Conservation (phyloP, 2,113 vertebrate species). For the Paratilapia polleni region DNA sequence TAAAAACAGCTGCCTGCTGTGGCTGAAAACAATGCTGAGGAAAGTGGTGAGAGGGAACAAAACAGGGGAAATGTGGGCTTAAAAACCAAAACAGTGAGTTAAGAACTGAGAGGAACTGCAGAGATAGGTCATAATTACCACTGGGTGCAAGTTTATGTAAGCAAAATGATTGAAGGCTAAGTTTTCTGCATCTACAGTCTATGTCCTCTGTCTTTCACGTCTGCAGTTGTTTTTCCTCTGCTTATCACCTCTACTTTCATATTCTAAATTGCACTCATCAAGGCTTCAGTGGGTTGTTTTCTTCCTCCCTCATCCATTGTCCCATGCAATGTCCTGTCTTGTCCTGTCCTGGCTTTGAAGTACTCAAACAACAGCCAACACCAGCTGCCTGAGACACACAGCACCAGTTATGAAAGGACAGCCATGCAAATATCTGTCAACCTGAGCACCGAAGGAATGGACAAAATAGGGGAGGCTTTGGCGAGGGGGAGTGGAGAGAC, state of each 20-base stretch:
- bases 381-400: slow-evolving; percentile 58
- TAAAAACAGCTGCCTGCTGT: slow-evolving; percentile 4
- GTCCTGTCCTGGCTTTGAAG: slow-evolving; percentile 58
- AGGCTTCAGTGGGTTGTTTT: slow-evolving; percentile 2
- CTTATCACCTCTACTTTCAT: background rate
- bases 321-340: slow-evolving; percentile 48
- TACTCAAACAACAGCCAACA: slow-evolving; percentile 53
- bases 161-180: background rate
- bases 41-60: background rate
- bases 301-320: slow-evolving; percentile 22
- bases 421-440: slow-evolving; percentile 69
- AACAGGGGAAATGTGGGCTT: background rate
- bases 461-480: slow-evolving; percentile 12
- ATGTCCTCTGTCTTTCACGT: background rate
- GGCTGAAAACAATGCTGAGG: background rate
- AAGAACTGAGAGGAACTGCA: background rate
- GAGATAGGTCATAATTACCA: background rate
- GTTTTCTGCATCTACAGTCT: background rate
- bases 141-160: background rate
- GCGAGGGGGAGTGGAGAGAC: background rate
- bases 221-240: background rate
- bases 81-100: background rate
- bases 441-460: slow-evolving; percentile 38
- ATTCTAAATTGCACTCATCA: background rate
- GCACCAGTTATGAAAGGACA: slow-evolving; percentile 60